phyloP scores from a whole-genome alignment of 2,888 invertebrate species.

The Clepsis dumicolana region DNA sequence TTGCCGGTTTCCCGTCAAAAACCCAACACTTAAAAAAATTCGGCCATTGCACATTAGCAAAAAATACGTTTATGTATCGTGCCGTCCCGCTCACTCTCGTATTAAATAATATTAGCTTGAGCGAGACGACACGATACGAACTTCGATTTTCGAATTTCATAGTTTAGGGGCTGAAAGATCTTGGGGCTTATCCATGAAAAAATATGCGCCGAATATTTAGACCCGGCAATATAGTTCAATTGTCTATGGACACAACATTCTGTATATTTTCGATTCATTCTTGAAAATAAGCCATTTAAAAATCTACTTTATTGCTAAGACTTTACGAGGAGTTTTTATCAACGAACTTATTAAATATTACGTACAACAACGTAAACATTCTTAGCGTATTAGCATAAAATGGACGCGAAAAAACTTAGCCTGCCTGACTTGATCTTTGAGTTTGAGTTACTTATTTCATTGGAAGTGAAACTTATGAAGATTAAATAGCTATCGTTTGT shows the following conservation, averaged over 20 bases:
- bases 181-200: no score
- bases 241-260: conserved; percentile 20
- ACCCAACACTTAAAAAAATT: no score
- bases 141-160: no score
- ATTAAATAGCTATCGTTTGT: conserved; percentile 8
- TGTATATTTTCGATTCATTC: not conserved
- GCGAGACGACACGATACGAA: no score
- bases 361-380: conserved; percentile 10
- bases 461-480: conserved; percentile 25
- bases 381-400: conserved; percentile 23
- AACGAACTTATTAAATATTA: not conserved
- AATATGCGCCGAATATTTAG: no score
- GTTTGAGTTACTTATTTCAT: conserved; percentile 31
- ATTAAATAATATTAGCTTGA: no score
- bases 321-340: not conserved
- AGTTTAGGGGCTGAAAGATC: no score
- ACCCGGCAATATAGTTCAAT: conserved; percentile 8
- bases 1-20: no score
- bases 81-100: no score
- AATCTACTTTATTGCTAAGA: rapidly evolving
- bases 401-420: conserved; percentile 43
- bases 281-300: not conserved
- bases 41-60: no score
- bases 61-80: no score
- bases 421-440: no score